Evolutionary conservation across 2,797 vertebrate species (phyloP), one percentile per base, ranked within the genome.

Genomic region (Fundulus diaphanus): DNA sequence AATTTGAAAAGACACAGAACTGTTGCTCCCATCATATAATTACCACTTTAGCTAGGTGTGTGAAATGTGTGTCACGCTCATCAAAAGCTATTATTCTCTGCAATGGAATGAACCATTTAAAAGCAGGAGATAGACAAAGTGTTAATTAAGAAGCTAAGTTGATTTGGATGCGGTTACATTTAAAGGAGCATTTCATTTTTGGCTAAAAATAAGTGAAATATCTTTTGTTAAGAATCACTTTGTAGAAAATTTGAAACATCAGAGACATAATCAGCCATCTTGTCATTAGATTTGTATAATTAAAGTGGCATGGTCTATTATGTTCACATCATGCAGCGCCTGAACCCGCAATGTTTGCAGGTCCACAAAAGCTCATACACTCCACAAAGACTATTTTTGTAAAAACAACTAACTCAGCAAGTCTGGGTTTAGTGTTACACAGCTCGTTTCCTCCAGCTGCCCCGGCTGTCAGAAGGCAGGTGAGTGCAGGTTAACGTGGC

Each of bases 401-500:
- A 82, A 80, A 87, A 81, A 83, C 80, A 83, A 84, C 81, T 12
- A 85, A 78, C 87, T 92, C 91, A 91, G 92, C 91, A 90, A 78
- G 86, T 91, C 83, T 90, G 57, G 82, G 92, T 90, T 87, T 93
- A 84, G 72, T 85, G 87, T 94, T 93, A 88, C 93, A 79, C 35
- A 0, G 66, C 83, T 84, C 52, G 40, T 91, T 92, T 91, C 89
- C 88, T 90, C 73, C 13, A 57, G 81, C 85, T 81, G 85, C 72
- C 66, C 54, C 7, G 40, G 69, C 83, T 87, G 89, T 90, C 88
- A 90, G 83, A 75, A 84, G 76, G 88, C 84, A 92, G 92, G 92
- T 90, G 90, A 91, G 81, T 79, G 86, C 91, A 90, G 86, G 90
- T 92, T 92, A 90, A 89, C 70, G 67, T 89, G 87, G 82, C 87